phyloP scores from a whole-genome alignment of 92 coral and sea anemone genomes.

The Epizoanthus illoricatus region DNA sequence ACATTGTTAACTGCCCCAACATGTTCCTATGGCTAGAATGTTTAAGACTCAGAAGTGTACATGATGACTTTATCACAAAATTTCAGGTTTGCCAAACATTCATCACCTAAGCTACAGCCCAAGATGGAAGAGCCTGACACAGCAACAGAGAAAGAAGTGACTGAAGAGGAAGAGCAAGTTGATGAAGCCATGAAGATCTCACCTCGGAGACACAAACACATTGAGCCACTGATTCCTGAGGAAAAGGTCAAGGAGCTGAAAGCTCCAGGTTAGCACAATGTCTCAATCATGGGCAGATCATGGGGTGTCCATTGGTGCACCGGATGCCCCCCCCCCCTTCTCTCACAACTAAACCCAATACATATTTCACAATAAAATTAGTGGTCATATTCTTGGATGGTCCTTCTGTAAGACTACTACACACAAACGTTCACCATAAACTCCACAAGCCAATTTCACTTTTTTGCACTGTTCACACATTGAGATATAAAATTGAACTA shows the following conservation, averaged over 20 bases:
- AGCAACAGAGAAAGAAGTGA: not conserved
- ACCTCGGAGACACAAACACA: slow-evolving; percentile 1
- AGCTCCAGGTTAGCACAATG: slow-evolving; percentile 20
- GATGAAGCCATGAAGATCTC: not conserved
- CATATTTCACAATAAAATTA: not conserved
- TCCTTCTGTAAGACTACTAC: not conserved
- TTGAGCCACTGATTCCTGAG: slow-evolving; percentile 30
- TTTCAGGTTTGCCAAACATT: slow-evolving; percentile 39
- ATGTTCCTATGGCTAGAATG: no score
- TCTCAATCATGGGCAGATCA: no score
- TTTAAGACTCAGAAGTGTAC: no score
- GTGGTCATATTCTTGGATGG: not conserved
- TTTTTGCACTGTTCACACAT: no score
- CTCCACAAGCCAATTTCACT: no score
- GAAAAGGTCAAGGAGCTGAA: slow-evolving; percentile 23
- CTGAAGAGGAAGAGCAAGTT: not conserved
- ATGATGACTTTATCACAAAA: not conserved
- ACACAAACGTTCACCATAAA: no score
- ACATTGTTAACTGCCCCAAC: no score
- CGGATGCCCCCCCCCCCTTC: no score
- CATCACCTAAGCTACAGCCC: slow-evolving; percentile 21
- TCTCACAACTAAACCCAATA: no score
- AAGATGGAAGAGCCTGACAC: not conserved
- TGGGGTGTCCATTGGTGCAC: no score
- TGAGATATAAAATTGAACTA: no score